Percentiles rank a stretch among this genome's conserved stretches.
Evolutionary conservation across 2,888 invertebrate species (phyloP).

Genomic region (Hypolimnas misippus): DNA sequence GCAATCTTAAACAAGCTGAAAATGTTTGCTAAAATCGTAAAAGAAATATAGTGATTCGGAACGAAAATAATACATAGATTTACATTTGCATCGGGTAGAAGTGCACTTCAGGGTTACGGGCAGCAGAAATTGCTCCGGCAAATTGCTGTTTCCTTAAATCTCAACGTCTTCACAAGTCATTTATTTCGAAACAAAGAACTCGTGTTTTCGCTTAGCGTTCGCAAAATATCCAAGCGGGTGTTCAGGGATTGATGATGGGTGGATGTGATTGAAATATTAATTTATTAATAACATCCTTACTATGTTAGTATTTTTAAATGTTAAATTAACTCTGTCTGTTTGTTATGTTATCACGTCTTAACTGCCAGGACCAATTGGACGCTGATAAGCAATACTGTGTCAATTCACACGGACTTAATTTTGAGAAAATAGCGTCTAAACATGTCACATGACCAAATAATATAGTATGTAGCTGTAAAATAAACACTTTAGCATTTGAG

Average conservation of each 20-base stretch:
- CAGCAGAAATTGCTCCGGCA: conserved; percentile 42
- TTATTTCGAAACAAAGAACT: conserved; percentile 50
- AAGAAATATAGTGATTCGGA: background rate
- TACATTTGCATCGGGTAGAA: conserved; percentile 13
- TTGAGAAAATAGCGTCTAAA: no score
- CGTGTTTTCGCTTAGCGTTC: conserved; percentile 44
- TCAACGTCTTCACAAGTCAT: conserved; percentile 48
- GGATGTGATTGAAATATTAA: background rate
- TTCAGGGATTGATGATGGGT: conserved; percentile 9
- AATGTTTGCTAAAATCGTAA: background rate
- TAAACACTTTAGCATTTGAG: no score
- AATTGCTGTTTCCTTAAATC: conserved; percentile 45
- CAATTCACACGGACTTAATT: no score
- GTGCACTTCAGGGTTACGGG: conserved; percentile 32
- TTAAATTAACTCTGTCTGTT: no score
- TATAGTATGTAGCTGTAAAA: no score
- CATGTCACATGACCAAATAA: no score
- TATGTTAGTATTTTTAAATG: no score
- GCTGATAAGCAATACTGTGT: no score
- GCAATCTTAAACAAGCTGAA: no score
- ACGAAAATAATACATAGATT: conserved; percentile 14
- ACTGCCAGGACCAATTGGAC: no score
- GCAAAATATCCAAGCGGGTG: conserved; percentile 30
- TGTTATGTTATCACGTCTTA: no score
- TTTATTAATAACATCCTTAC: background rate